Base-by-base conservation (phyloP, 1,140 invertebrate species). In the Ips typographus region DNA sequence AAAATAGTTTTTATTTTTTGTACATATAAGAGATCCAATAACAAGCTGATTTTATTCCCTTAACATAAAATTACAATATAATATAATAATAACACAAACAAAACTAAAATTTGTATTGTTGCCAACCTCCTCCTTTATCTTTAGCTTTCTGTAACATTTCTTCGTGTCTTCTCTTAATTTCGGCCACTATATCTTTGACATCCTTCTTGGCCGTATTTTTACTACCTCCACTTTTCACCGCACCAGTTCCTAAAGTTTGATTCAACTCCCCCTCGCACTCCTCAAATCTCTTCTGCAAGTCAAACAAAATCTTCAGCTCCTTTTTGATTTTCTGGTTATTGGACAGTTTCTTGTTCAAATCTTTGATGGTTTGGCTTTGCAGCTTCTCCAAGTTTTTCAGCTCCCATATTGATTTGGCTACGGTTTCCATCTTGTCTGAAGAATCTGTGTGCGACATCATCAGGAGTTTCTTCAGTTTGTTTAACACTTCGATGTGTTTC, bases 291-390 rank as follows among this genome's bases (percentile, higher is more conserved):
- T 72, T 74, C 38, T 72, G 65, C 40, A 78, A 72, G 66, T 78
- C 76, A 61, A 78, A 78, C 1, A 78, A 47, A 47, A 78, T 78
- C 44, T 77, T 76, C 8, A 78, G 68, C 42, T 77, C 75, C 49
- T 76, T 77, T 36, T 74, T 71, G 3, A 77, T 73, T 64, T 73
- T 77, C 43, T 58, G 58, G 38, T 65, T 60, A 8, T 66, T 53
- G 2, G 55, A 44, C 2, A 77, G 53, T 57, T 73, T 77, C 6
- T 67, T 58, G 36, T 73, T 73, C 73, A 78, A 72, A 39, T 78
- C 77, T 41, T 71, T 42, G 38, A 78, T 74, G 0, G 72, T 73
- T 8, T 72, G 70, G 37, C 59, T 71, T 57, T 76, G 73, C 7
- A 78, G 59, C 62, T 77, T 77, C 47, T 74, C 67, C 7, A 76